Evolutionary conservation across 2,113 vertebrate genomes (phyloP).

Genomic region (Accipiter virgatus): DNA sequence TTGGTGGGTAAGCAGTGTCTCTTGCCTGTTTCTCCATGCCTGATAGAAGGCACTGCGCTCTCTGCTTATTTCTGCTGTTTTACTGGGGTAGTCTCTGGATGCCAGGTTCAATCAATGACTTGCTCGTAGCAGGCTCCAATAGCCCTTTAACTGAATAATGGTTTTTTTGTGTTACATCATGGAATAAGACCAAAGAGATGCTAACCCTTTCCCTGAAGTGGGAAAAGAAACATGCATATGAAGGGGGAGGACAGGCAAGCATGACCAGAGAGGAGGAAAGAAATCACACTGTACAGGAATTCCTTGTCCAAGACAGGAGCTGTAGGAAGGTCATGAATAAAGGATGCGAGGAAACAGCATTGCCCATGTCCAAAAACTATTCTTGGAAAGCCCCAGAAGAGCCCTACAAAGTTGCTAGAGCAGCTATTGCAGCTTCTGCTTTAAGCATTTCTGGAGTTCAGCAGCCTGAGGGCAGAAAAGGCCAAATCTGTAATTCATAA

Average conservation of each 20-base stretch:
- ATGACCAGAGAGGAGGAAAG: background rate
- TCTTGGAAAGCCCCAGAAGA: background rate
- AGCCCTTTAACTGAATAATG: background rate
- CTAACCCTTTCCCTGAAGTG: background rate
- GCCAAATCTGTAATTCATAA: background rate
- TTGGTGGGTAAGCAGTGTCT: background rate
- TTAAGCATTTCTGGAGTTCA: background rate
- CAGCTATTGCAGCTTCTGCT: background rate
- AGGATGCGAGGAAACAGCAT: background rate
- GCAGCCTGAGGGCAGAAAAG: background rate
- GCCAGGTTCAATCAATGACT: background rate
- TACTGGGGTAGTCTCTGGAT: background rate
- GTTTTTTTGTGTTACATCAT: background rate
- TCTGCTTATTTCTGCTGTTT: background rate
- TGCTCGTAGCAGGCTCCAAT: background rate
- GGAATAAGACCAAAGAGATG: background rate
- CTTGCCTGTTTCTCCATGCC: background rate
- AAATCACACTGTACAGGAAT: background rate
- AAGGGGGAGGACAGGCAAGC: background rate
- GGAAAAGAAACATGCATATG: background rate
- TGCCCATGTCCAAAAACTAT: background rate
- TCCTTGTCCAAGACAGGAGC: background rate
- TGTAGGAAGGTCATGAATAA: background rate
- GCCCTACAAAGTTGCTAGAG: background rate
- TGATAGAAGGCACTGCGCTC: background rate